Evolutionary conservation across 2,113 vertebrate species (phyloP).

Genomic region (Gadus chalcogrammus): DNA sequence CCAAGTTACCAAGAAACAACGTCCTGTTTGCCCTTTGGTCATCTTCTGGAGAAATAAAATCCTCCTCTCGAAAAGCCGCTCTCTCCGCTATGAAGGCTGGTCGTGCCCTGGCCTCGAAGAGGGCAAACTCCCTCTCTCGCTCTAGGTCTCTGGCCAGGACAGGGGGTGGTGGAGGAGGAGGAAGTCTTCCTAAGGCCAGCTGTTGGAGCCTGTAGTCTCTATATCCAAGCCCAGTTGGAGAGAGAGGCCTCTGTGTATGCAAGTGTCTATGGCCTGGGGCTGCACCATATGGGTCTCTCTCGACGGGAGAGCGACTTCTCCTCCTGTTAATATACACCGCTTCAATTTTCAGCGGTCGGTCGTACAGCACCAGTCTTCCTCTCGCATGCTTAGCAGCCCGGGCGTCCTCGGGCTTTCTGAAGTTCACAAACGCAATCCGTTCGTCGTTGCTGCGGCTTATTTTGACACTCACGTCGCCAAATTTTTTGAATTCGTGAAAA

Average conservation of each 20-base stretch:
- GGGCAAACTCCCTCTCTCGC: constrained; percentile 82
- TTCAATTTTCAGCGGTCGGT: constrained; percentile 91
- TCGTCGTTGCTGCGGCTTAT: constrained; percentile 91
- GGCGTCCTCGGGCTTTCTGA: constrained; percentile 90
- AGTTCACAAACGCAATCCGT: constrained; percentile 92
- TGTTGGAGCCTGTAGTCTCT: constrained; percentile 93
- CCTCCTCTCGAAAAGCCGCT: constrained; percentile 85
- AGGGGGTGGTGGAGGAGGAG: constrained; percentile 86
- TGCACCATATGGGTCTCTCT: constrained; percentile 80
- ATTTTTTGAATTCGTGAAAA: constrained; percentile 96
- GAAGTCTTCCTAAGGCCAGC: constrained; percentile 86
- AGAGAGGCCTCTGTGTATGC: constrained; percentile 79
- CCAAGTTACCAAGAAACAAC: constrained; percentile 93
- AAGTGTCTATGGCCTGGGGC: constrained; percentile 77
- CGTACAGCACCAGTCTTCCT: constrained; percentile 88
- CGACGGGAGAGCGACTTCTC: constrained; percentile 85
- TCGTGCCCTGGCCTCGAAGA: constrained; percentile 86
- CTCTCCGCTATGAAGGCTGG: constrained; percentile 85
- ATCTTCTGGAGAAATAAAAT: constrained; percentile 94
- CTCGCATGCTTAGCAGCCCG: constrained; percentile 90
- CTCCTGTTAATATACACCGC: constrained; percentile 85
- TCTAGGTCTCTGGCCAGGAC: constrained; percentile 88
- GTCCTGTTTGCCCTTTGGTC: constrained; percentile 95
- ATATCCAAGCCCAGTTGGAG: constrained; percentile 86
- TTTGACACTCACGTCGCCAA: constrained; percentile 94